Percentiles rank a stretch among this genome's conserved stretches.
phyloP scores from a whole-genome alignment of 2,113 vertebrate species.

The Antechinus stuartii region DNA sequence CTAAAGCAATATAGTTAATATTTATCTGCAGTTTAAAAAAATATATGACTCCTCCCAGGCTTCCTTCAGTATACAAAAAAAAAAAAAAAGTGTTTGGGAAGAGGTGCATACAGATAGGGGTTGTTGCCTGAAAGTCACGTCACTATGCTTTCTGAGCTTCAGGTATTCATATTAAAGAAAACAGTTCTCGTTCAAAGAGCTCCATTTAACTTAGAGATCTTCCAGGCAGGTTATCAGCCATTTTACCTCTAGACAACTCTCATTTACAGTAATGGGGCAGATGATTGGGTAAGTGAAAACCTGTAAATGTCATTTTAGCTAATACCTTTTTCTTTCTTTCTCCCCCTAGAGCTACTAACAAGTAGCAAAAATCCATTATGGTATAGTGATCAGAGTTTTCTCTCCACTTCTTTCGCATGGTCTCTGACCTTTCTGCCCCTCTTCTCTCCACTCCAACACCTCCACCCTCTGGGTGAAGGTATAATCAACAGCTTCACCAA shows the following conservation, averaged over 20 bases:
- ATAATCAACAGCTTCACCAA: background rate
- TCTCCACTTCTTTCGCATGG: background rate
- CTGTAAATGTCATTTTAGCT: background rate
- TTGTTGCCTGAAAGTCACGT: background rate
- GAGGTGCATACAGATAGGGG: background rate
- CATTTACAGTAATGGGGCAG: background rate
- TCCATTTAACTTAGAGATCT: background rate
- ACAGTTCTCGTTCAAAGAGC: background rate
- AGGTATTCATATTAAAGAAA: background rate
- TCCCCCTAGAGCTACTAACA: background rate
- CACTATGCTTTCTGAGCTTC: background rate
- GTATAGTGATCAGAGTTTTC: background rate
- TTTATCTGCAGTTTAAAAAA: background rate
- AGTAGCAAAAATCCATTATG: background rate
- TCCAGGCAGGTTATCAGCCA: background rate
- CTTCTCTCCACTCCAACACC: background rate
- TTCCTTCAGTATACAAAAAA: background rate
- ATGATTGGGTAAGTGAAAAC: background rate
- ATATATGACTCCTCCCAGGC: background rate
- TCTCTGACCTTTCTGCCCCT: background rate
- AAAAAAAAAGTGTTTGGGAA: background rate
- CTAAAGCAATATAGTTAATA: background rate
- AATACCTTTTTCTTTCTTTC: background rate
- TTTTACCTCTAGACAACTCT: background rate
- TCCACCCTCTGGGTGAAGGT: background rate